Base-by-base conservation (phyloP, 2,113 vertebrate genomes). In the Dascyllus trimaculatus region DNA sequence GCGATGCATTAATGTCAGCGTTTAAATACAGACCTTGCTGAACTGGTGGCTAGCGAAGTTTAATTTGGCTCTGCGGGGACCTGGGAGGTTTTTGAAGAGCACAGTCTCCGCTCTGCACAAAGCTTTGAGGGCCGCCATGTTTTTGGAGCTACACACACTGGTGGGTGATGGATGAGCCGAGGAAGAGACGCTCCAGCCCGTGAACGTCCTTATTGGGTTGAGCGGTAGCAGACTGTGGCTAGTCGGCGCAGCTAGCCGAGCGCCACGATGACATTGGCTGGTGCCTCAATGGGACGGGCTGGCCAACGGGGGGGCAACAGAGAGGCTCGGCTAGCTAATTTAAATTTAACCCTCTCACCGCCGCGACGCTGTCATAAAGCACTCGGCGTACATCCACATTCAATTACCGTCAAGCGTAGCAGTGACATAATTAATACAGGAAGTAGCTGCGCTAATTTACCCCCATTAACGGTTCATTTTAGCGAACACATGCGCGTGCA, bases 71-170 rank as follows among this genome's bases (percentile, higher is more conserved):
- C 82, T 90, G 86, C 70, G 22, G 18, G 76, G 60, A 73, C 82
- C 58, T 38, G 83, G 73, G 38, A 89, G 59, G 53, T 60, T 88
- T 85, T 79, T 92, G 81, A 90, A 69, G 59, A 94, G 35, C 9
- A 92, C 2, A 75, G 63, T 84, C 4, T 94, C 90, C 65, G 82
- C 81, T 86, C 85, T 90, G 62, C 87, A 88, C 21, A 94, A 76
- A 2, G 89, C 80, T 87, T 81, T 92, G 46, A 94, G 71, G 15
- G 92, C 84, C 83, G 94, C 92, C 95, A 95, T 95, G 56, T 93
- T 94, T 80, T 82, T 6, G 21, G 45, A 72, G 66, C 40, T 74
- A 56, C 40, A 54, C 29, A 46, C 53, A 2, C 13, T 15, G 46
- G 21, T 48, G 19, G 38, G 22, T 29, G 10, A 83, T 11, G 14